Conservation (phyloP, 2,113 vertebrate genomes). For the Cepphus grylle region DNA sequence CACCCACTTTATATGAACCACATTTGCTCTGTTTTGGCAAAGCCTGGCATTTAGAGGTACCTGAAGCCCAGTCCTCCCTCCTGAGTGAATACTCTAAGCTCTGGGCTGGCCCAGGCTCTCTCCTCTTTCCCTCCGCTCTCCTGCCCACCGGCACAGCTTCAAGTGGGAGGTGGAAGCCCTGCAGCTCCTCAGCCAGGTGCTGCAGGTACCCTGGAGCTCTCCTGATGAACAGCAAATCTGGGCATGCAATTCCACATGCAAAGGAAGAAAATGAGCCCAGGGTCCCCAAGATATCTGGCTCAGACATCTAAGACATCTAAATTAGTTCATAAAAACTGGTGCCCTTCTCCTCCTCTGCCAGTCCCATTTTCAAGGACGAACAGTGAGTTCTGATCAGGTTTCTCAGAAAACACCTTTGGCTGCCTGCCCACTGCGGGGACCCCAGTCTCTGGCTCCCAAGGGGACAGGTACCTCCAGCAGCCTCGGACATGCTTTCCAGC, state of each 20-base stretch:
- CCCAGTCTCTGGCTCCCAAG: neutral
- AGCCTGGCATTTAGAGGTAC: neutral
- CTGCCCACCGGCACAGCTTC: neutral
- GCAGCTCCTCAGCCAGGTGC: neutral
- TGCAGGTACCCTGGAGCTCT: neutral
- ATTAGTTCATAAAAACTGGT: neutral
- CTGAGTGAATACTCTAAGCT: accelerated
- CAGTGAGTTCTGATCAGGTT: neutral
- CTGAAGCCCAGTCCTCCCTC: neutral
- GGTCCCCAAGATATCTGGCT: neutral
- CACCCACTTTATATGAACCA: neutral
- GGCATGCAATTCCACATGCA: accelerated
- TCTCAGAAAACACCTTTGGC: neutral
- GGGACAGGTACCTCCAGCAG: neutral
- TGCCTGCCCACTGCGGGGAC: neutral
- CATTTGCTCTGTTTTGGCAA: neutral
- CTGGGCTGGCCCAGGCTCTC: too few species aligned
- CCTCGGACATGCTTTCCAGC: neutral
- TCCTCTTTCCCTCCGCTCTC: neutral
- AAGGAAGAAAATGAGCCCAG: neutral
- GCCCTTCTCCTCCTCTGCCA: neutral
- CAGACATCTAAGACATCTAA: neutral
- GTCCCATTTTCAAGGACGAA: neutral
- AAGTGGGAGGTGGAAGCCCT: neutral
- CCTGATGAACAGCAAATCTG: accelerated